Percentiles rank a stretch among this genome's conserved stretches.
These are phyloP conservation scores for Palythoa grandis DNA, from an alignment of 92 coral and sea anemone genomes.

Conservation along the genomic window DNA sequence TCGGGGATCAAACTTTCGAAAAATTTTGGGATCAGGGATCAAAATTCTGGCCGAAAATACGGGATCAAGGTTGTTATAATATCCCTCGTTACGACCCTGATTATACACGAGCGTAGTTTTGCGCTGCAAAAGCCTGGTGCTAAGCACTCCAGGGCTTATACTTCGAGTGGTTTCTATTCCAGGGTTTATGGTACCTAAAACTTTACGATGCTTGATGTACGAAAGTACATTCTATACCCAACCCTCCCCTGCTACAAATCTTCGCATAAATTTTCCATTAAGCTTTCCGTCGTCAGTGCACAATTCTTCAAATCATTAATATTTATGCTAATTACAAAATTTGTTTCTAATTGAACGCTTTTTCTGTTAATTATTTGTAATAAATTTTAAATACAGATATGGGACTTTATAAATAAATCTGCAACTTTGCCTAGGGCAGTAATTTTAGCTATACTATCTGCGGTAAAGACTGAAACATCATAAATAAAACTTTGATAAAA, in stretches of 20 bases:
- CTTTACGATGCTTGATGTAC: neutral
- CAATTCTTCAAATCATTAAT: neutral
- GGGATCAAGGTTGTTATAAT: no score
- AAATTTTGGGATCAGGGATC: no score
- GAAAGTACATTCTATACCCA: neutral
- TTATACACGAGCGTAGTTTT: no score
- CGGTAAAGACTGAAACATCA: neutral
- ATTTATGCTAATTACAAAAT: slow-evolving; percentile 11
- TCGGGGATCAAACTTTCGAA: no score
- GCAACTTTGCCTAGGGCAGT: neutral
- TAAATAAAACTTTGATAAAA: slow-evolving; percentile 14
- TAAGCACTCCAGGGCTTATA: no score
- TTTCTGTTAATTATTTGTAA: slow-evolving; percentile 1
- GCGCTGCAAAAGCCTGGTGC: no score
- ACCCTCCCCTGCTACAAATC: slow-evolving; percentile 6
- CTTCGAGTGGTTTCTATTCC: no score
- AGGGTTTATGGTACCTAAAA: no score
- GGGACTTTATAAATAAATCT: slow-evolving; percentile 13
- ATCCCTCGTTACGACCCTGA: no score
- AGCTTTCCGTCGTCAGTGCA: neutral
- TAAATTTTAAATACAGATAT: slow-evolving; percentile 6
- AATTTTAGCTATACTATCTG: neutral
- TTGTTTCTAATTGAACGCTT: neutral
- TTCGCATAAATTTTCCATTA: neutral
- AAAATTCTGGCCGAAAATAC: no score